Evolutionary conservation across 2,888 invertebrate species (phyloP), one percentile per base, ranked within the genome.

Genomic region (Dryadula phaetusa): DNA sequence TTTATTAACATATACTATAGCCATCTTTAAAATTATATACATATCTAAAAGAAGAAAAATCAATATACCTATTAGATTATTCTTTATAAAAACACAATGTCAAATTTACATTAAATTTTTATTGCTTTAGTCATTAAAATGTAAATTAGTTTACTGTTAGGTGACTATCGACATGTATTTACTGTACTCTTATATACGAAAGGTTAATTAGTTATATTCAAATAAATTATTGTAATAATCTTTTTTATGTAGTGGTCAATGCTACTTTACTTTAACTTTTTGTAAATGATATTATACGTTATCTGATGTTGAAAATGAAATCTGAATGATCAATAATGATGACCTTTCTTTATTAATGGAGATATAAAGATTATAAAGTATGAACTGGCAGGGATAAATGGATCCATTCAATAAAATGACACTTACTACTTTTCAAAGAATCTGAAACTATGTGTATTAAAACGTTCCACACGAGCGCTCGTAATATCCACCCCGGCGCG

Each of bases 371-470:
- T 56, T 20, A 40, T 40, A 40, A 2, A 37, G 10, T 16, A 25
- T 1, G 14, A 40, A 22, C 56, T 22, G 56, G 18, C 37, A 32
- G 34, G 18, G 14, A 34, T 53, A 52, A 67, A 70, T 69, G 70
- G 69, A 71, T 62, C 64, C 66, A 67, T 67, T 71, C 53, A 67
- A 66, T 72, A 73, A 74, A 76, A 71, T 68, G 71, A 77, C 75
- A 76, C 72, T 74, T 77, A 78, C 79, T 77, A 78, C 79, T 76
- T 75, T 76, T 80, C 82, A 81, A 79, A 77, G 74, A 73, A 74
- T 69, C 72, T 62, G 68, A 70, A 75, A 71, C 69, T 67, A 71
- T 72, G 73, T 53, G 54, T 70, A 75, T 76, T 74, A 70, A 79
- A 82, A 77, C 73, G 76, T 77, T 77, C 76, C 75, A 76, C 74